Evolutionary conservation across 1,140 invertebrate genomes (phyloP).

Genomic region (Drosophila trapezifrons): DNA sequence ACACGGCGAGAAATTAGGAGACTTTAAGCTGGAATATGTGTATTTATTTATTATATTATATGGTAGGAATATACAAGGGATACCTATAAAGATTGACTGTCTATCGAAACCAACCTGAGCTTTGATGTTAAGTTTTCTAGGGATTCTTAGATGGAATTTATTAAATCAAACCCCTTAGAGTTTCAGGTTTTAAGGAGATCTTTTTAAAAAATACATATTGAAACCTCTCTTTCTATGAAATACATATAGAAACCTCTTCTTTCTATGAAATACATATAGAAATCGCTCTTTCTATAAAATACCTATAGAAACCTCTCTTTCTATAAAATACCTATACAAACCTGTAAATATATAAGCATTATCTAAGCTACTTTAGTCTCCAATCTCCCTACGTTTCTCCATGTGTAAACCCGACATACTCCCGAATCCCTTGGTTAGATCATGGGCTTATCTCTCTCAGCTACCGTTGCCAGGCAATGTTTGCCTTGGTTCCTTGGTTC

Average conservation of each 20-base stretch:
- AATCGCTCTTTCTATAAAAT: background rate
- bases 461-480: conserved; percentile 37
- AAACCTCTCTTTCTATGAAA: too few relatives aligned
- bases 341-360: too few relatives aligned
- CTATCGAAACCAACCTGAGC: too few relatives aligned
- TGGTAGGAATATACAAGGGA: too few relatives aligned
- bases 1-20: background rate
- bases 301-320: too few relatives aligned
- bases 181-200: background rate
- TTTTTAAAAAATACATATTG: background rate
- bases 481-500: conserved; percentile 29
- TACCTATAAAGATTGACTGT: too few relatives aligned
- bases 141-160: background rate
- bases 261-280: too few relatives aligned
- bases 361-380: background rate
- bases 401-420: conserved; percentile 3
- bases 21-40: too few relatives aligned
- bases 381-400: background rate
- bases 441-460: conserved; percentile 30
- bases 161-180: background rate
- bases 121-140: too few relatives aligned
- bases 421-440: conserved; percentile 2
- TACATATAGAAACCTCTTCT: background rate
- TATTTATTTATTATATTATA: too few relatives aligned
- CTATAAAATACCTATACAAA: too few relatives aligned